phyloP scores from a whole-genome alignment of 2,888 invertebrate species.

The Drosophila neutralis region DNA sequence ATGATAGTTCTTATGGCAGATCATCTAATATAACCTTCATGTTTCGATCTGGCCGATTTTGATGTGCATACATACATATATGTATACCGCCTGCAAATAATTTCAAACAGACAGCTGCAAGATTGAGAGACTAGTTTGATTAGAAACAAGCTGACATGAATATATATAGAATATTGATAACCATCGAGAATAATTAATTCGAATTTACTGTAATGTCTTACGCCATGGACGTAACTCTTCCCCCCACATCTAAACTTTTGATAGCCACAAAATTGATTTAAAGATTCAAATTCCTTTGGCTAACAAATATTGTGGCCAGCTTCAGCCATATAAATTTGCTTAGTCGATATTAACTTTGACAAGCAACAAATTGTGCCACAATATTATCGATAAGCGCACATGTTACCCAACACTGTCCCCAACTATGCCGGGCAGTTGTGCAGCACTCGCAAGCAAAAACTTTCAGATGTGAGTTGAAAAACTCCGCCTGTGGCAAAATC shows the following conservation, averaged over 20 bases:
- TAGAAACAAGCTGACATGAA: neutral
- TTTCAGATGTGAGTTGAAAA: conserved; percentile 18
- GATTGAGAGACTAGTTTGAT: neutral
- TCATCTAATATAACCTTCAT: neutral
- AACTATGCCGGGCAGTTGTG: neutral
- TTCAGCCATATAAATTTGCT: neutral
- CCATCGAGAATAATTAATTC: neutral
- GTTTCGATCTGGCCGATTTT: neutral
- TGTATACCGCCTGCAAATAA: neutral
- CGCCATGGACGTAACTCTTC: neutral
- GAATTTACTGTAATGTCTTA: neutral
- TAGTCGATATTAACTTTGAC: neutral
- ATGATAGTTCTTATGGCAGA: neutral
- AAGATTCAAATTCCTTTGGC: neutral
- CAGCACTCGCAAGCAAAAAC: conserved; percentile 12
- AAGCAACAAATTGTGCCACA: neutral
- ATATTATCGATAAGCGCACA: conserved; percentile 29
- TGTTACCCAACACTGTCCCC: conserved; percentile 27
- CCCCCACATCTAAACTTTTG: neutral
- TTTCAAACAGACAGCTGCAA: too few species aligned
- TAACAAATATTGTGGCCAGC: neutral
- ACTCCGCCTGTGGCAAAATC: conserved; percentile 9
- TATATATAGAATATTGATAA: neutral
- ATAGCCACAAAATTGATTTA: neutral
- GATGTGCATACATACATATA: too few species aligned